phyloP scores from a whole-genome alignment of 2,888 invertebrate species.

The Anticlea derivata region DNA sequence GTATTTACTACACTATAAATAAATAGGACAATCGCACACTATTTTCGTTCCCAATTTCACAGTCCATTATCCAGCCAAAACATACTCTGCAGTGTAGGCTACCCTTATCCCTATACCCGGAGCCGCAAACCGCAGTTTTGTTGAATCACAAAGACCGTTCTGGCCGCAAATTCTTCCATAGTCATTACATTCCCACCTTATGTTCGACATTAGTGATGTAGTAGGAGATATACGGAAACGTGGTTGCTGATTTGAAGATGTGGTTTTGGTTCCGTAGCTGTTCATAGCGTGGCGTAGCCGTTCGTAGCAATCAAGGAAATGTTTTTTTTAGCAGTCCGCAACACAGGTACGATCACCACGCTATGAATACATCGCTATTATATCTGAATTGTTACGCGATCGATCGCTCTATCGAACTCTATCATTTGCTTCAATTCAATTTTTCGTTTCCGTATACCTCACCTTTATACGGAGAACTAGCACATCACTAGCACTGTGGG shows the following conservation, averaged over 20 bases:
- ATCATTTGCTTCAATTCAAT: no score
- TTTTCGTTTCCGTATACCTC: constrained; percentile 1
- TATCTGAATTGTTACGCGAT: no score
- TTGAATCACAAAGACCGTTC: constrained; percentile 34
- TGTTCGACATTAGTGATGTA: constrained; percentile 28
- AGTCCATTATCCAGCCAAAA: constrained; percentile 19
- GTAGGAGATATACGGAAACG: neutral
- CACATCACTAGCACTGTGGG: constrained; percentile 25
- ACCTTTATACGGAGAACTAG: neutral
- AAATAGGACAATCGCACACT: neutral
- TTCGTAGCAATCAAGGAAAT: no score
- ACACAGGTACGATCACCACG: no score
- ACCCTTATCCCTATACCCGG: neutral
- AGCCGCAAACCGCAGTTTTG: constrained; percentile 22
- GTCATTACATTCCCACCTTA: constrained; percentile 35
- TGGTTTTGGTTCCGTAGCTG: no score
- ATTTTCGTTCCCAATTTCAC: constrained; percentile 21
- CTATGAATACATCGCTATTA: no score
- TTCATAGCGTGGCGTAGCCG: no score
- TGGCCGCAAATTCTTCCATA: constrained; percentile 35
- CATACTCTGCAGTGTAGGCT: neutral
- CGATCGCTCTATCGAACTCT: no score
- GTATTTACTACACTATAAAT: neutral
- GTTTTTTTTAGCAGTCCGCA: no score
- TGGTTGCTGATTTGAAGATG: no score